Conservation (phyloP, 2,113 vertebrate species). For the Ranitomeya imitator region DNA sequence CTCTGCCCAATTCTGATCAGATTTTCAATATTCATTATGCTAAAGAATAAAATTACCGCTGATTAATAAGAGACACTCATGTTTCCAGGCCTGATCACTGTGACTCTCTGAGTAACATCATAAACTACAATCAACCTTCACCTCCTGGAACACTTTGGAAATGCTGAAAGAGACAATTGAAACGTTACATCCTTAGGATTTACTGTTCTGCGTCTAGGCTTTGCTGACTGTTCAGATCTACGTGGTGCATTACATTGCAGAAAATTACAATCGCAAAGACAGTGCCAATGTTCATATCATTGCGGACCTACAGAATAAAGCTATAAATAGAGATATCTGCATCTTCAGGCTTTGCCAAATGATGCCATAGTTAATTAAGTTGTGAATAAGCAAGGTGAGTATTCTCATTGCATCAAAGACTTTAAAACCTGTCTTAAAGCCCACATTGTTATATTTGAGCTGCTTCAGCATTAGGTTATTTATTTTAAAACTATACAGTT, state of each 20-base stretch:
- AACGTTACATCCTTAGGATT: background rate
- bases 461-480: background rate
- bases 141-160: background rate
- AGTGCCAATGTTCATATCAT: background rate
- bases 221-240: constrained; percentile 7
- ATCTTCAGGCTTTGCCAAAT: constrained; percentile 33
- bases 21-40: background rate
- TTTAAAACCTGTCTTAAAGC: background rate
- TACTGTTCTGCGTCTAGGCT: background rate
- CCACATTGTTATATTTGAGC: background rate
- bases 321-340: constrained; percentile 33
- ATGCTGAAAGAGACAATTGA: background rate
- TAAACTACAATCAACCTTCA: background rate
- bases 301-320: background rate
- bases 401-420: background rate
- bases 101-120: background rate
- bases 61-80: background rate
- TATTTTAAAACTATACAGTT: background rate
- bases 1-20: background rate
- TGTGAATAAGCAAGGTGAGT: constrained; percentile 22
- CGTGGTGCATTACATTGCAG: constrained; percentile 4
- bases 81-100: background rate
- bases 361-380: background rate
- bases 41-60: background rate
- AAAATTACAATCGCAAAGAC: background rate